Base-by-base conservation (phyloP, 2,888 invertebrate species). In the Agelastica alni region DNA sequence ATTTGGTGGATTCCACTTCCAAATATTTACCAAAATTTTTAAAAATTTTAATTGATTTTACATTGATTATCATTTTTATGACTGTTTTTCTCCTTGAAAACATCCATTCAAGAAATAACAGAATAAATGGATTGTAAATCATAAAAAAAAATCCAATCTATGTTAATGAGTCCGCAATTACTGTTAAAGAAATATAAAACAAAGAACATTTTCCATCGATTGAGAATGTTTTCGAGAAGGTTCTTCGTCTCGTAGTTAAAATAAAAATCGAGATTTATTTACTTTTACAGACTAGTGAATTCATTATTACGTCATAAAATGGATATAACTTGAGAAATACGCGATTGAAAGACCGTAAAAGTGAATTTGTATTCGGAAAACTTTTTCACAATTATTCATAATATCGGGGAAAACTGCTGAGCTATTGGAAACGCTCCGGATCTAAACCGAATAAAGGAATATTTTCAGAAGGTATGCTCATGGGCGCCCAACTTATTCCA, bases 341-440 rank as follows among this genome's bases (percentile, higher is more conserved):
- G n/a, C n/a, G 49, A 54, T 49, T 49, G 45, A 45, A 41, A 42
- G 44, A 41, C 43, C 48, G 53, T 42, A 48, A 52, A 53, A 47
- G 53, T 53, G 42, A 51, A 47, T 57, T 57, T 37, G 51, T 54
- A 55, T 58, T 58, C 54, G 12, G 37, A 26, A 34, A 55, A 31
- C 34, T 46, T 30, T 36, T 53, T 49, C 51, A 53, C 59, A 59
- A 59, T 59, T 59, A 59, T 59, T 59, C 59, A 59, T 56, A 53
- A 56, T 56, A 56, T 59, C 53, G n/a, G 32, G 12, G 51, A 51
- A 53, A 51, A 53, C 39, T 51, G 53, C 48, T 53, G 53, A 47
- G 52, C 48, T 42, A 55, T 53, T 53, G 34, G 41, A 42, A 55
- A 53, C 36, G 26, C 43, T 48, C 43, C 48, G 48, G 51, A 54